phyloP scores from a whole-genome alignment of 1,140 invertebrate species.

The Prorops nasuta region DNA sequence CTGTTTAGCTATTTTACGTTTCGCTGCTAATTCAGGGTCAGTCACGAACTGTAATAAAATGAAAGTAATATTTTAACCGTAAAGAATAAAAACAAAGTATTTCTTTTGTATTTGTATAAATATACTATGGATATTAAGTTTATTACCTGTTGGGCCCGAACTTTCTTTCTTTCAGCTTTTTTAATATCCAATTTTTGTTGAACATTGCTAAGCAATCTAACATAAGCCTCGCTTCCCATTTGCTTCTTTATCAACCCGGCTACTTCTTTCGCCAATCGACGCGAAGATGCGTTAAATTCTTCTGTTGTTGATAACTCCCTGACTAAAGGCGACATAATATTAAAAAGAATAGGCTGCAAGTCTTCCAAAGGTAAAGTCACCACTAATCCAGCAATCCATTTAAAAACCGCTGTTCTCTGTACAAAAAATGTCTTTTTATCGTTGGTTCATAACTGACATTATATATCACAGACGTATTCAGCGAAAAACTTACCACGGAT shows the following conservation, averaged over 20 bases:
- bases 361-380: constrained; percentile 59
- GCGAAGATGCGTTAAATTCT: constrained; percentile 58
- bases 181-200: constrained; percentile 63
- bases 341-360: constrained; percentile 56
- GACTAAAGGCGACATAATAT: constrained; percentile 66
- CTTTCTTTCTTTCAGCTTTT: constrained; percentile 66
- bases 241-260: constrained; percentile 65
- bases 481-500: constrained; percentile 58
- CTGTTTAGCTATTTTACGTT: constrained; percentile 73
- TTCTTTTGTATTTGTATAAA: constrained; percentile 6
- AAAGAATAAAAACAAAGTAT: constrained; percentile 5
- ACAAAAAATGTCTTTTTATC: constrained; percentile 18
- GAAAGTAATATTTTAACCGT: too few relatives aligned
- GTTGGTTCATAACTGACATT: background rate
- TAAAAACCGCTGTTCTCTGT: constrained; percentile 68
- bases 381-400: constrained; percentile 69
- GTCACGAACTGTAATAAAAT: constrained; percentile 64
- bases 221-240: constrained; percentile 66
- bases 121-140: background rate
- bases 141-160: constrained; percentile 58
- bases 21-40: constrained; percentile 74
- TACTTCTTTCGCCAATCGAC: constrained; percentile 66
- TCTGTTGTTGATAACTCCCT: constrained; percentile 66
- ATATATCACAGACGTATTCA: too few relatives aligned
- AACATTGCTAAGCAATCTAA: constrained; percentile 58